Conservation (phyloP, 2,113 vertebrate species). For the Aldabrachelys gigantea region DNA sequence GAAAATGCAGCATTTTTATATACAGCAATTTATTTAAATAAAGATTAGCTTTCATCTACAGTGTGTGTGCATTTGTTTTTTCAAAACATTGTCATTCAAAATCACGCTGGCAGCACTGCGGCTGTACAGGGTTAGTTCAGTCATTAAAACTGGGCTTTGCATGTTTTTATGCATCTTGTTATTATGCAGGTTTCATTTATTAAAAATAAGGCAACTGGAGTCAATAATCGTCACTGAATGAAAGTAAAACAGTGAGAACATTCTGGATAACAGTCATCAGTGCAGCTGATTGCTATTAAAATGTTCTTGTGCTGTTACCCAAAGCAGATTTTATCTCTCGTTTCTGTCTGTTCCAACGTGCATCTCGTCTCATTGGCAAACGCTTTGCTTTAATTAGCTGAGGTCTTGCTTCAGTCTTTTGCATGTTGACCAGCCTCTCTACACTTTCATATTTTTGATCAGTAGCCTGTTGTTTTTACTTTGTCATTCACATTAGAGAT, state of each 20-base stretch:
- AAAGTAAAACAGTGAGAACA: conserved; percentile 61
- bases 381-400: conserved; percentile 57
- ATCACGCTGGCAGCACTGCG: conserved; percentile 14
- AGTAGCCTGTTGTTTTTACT: conserved; percentile 71
- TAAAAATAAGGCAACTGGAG: conserved; percentile 51
- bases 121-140: background rate
- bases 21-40: conserved; percentile 53
- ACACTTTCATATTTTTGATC: conserved; percentile 69
- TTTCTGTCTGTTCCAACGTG: conserved; percentile 59
- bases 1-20: conserved; percentile 6
- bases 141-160: background rate
- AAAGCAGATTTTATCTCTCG: conserved; percentile 54
- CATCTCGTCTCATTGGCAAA: conserved; percentile 64
- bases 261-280: conserved; percentile 55
- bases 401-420: conserved; percentile 57
- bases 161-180: conserved; percentile 4
- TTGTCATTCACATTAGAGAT: conserved; percentile 67
- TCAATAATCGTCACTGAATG: conserved; percentile 47
- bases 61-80: conserved; percentile 36
- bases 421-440: conserved; percentile 65
- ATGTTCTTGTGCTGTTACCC: conserved; percentile 61
- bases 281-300: conserved; percentile 60
- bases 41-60: conserved; percentile 34
- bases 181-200: conserved; percentile 8
- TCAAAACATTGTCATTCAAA: background rate